These are phyloP conservation scores for Caenorhabditis sp. DNA, from an alignment of 2,888 invertebrate genomes.

Conservation along the genomic window DNA sequence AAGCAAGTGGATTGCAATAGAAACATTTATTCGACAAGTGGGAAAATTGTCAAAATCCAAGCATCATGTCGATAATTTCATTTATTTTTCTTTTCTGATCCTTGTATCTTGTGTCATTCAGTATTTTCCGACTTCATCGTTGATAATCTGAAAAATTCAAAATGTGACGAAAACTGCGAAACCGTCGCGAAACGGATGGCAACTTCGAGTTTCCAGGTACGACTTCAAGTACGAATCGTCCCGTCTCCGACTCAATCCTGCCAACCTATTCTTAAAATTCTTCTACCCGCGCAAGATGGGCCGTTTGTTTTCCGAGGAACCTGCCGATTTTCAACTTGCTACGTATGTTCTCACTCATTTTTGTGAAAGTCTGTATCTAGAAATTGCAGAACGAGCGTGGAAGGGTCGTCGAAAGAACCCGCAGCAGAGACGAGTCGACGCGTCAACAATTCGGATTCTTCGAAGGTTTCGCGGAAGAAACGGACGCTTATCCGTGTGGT, in stretches of 20 bases:
- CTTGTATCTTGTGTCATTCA: no score
- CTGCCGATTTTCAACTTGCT: no score
- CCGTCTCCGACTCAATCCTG: slow-evolving; percentile 31
- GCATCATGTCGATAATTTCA: no score
- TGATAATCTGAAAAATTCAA: no score
- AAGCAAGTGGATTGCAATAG: no score
- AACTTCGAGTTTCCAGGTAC: slow-evolving; percentile 44
- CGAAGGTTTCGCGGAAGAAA: slow-evolving; percentile 19
- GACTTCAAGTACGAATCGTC: slow-evolving; percentile 60
- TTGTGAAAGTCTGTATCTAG: no score
- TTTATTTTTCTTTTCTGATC: no score
- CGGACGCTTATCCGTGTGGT: slow-evolving; percentile 40
- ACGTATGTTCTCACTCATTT: slow-evolving; percentile 1
- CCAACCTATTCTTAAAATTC: slow-evolving; percentile 15
- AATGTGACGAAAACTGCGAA: no score
- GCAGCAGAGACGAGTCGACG: slow-evolving; percentile 27
- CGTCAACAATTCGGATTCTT: slow-evolving; percentile 43
- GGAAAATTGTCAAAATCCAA: no score
- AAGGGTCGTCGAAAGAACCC: slow-evolving; percentile 52
- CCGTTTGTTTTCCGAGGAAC: slow-evolving; percentile 5
- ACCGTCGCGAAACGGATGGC: no score
- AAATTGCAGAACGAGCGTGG: slow-evolving; percentile 40
- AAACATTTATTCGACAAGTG: no score
- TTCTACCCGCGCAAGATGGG: slow-evolving; percentile 28
- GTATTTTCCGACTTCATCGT: no score